Conservation (phyloP, 2,888 invertebrate species). For the Koerneria pararmatus region DNA sequence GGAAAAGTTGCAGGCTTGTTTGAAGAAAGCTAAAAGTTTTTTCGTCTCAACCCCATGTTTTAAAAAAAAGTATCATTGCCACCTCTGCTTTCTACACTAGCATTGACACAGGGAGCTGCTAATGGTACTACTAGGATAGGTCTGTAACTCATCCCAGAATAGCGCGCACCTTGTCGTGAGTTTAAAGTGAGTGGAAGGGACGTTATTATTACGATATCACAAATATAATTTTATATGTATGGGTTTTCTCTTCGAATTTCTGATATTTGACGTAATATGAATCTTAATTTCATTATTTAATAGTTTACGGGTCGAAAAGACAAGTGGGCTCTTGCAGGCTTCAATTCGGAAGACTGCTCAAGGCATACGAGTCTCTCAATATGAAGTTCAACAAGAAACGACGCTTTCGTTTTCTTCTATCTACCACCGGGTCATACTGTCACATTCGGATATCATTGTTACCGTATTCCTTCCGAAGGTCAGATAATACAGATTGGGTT, state of each 20-base stretch:
- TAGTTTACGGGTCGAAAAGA: slow-evolving; percentile 1
- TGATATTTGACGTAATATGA: neutral
- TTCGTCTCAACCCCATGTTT: too few species aligned
- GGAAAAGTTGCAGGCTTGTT: neutral
- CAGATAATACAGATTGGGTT: too few species aligned
- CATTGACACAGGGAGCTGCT: too few species aligned
- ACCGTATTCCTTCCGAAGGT: slow-evolving; percentile 23
- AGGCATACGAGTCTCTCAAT: neutral
- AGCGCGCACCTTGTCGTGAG: too few species aligned
- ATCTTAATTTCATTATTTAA: neutral
- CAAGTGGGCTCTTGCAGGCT: neutral
- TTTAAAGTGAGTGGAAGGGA: too few species aligned
- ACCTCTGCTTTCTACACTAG: too few species aligned
- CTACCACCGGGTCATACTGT: slow-evolving; percentile 44
- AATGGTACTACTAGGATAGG: too few species aligned
- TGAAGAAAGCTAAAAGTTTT: neutral
- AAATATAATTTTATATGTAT: too few species aligned
- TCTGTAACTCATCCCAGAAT: too few species aligned
- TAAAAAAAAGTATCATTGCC: too few species aligned
- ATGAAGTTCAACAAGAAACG: slow-evolving; percentile 20
- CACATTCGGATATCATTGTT: slow-evolving; percentile 30
- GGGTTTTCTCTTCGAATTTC: too few species aligned
- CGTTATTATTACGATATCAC: too few species aligned
- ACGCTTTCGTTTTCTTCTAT: slow-evolving; percentile 44
- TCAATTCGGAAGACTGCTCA: neutral